These are phyloP conservation scores for Candidula unifasciata DNA, from an alignment of 2,888 invertebrate genomes.

Conservation along the genomic window DNA sequence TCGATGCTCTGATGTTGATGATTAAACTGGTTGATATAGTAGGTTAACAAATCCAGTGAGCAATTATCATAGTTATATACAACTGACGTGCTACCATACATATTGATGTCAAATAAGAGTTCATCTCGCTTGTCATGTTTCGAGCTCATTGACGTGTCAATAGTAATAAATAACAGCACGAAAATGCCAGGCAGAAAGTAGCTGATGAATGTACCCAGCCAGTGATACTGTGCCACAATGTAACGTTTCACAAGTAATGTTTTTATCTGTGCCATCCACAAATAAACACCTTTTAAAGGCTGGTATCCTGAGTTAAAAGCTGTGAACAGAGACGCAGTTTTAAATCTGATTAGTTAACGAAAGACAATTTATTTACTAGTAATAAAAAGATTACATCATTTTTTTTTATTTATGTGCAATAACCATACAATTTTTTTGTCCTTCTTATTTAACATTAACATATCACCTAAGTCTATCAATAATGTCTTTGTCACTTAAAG, in stretches of 20 bases:
- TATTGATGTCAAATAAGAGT: neutral
- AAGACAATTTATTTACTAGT: too few relatives aligned
- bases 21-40: constrained; percentile 11
- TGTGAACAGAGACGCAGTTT: neutral
- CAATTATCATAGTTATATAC: neutral
- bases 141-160: neutral
- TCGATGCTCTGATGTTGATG: neutral
- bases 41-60: neutral
- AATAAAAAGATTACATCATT: too few relatives aligned
- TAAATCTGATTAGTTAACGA: neutral
- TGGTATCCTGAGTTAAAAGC: constrained; percentile 29
- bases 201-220: constrained; percentile 3
- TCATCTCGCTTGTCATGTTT: neutral
- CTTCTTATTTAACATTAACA: too few relatives aligned
- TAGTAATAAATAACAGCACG: constrained; percentile 21
- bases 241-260: constrained; percentile 38
- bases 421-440: too few relatives aligned
- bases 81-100: constrained; percentile 21
- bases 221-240: constrained; percentile 28
- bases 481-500: too few relatives aligned
- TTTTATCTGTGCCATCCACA: constrained; percentile 11
- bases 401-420: too few relatives aligned
- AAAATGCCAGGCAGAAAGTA: constrained; percentile 28
- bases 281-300: neutral
- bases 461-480: too few relatives aligned